Base-by-base conservation (phyloP, 2,797 vertebrate species). In the Leuciscus waleckii region DNA sequence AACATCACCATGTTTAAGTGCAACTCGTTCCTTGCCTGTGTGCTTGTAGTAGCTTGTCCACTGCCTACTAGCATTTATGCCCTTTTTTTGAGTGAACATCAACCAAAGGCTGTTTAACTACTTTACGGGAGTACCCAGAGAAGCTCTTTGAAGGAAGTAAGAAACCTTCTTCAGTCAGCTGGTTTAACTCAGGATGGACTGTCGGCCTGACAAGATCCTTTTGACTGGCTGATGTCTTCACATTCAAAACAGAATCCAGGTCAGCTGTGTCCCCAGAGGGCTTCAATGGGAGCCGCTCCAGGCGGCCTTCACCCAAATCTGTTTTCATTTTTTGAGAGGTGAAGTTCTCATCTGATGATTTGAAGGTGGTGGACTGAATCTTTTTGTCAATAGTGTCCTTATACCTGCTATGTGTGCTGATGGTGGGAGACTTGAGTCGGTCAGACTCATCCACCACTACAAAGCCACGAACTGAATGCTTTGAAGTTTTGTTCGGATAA, bases 381-480 rank as follows among this genome's bases (percentile, higher is more conserved):
- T 91, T 91, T 74, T 8, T 84, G 1, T 43, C 23, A 1, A 23
- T 67, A 9, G 41, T 32, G 3, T 4, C 2, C 0, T 26, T 49
- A 0, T 1, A 61, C 21, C 67, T 8, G 1, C 1, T 7, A 69
- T 67, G 71, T 43, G 65, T 76, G 71, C 2, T 56, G 56, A 84
- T 29, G 13, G 49, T 74, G 11, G 51, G 7, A 35, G 78, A 58
- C 19, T 67, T 49, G 32, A 77, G 69, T 37, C 79, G 54, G n/a
- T 86, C 82, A 63, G 85, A 69, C 49, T 92, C 88, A 21, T 92
- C 90, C 54, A 90, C 86, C n/a, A 90, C 83, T 10, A 19, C 32
- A 29, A 90, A 76, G 43, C 54, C 81, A 37, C 67, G 76, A 51
- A 49, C 29, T 19, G 29, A 74, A 46, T 85, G 61, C 67, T 82